A percentile compares a stretch with the other conserved stretches of the same genome.
Evolutionary conservation across 2,113 vertebrate genomes (phyloP).

Genomic region (Rhinichthys klamathensis): DNA sequence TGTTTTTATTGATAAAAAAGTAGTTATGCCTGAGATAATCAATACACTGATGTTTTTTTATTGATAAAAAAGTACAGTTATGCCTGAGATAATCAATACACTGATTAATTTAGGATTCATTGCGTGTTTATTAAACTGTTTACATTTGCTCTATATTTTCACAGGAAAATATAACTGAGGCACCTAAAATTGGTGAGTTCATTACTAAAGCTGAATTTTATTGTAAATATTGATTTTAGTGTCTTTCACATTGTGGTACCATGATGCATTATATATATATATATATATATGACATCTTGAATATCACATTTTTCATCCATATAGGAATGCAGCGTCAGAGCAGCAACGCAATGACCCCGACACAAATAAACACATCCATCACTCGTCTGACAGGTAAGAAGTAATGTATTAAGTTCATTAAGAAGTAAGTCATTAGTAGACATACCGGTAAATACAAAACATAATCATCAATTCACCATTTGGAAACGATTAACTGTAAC

Average conservation of each 20-base stretch:
- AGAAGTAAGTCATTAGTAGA: not conserved
- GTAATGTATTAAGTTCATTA: not conserved
- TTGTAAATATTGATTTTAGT: not conserved
- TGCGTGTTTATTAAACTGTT: not conserved
- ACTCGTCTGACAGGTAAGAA: slow-evolving; percentile 10
- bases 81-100: not conserved
- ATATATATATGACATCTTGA: not conserved
- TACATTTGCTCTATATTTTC: not conserved
- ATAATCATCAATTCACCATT: no score
- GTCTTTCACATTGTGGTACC: not conserved
- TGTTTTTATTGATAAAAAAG: no score
- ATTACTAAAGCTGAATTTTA: not conserved
- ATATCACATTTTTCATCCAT: not conserved
- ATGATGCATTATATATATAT: not conserved
- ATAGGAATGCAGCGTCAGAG: not conserved
- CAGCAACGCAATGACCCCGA: no score
- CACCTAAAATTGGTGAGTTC: not conserved
- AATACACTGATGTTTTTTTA: no score
- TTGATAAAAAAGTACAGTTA: not conserved
- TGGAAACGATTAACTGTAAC: not conserved
- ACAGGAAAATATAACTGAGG: not conserved
- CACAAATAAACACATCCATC: not conserved
- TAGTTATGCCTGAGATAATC: no score
- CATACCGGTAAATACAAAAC: not conserved
- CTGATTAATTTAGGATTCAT: no score